A percentile compares a stretch with the other conserved stretches of the same genome.
phyloP scores from a whole-genome alignment of 2,888 invertebrate species.

The Drosophila phalerata region DNA sequence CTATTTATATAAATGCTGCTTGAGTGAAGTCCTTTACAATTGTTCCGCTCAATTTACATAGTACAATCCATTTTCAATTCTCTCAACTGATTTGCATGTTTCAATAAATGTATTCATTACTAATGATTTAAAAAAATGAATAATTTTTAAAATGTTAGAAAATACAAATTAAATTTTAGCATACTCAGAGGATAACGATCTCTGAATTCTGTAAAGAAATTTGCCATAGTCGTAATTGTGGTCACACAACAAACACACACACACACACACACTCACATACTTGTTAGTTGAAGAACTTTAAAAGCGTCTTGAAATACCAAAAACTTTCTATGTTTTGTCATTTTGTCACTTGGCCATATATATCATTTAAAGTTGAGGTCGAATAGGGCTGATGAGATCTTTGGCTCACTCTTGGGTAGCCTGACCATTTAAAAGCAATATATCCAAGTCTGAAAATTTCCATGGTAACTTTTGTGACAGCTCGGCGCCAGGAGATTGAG shows the following conservation, averaged over 20 bases:
- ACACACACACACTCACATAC: neutral
- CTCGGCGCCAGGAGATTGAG: neutral
- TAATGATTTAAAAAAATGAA: neutral
- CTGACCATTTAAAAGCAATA: conserved; percentile 36
- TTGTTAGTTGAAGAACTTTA: neutral
- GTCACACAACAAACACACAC: conserved; percentile 3
- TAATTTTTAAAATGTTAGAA: neutral
- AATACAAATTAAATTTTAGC: neutral
- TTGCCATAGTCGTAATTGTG: conserved; percentile 14
- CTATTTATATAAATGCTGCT: neutral
- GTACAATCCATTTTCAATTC: neutral
- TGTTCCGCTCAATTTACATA: conserved; percentile 6
- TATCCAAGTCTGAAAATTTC: conserved; percentile 31
- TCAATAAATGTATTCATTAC: neutral
- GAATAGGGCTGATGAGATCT: neutral
- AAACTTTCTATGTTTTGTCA: conserved; percentile 9
- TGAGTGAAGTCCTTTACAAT: neutral
- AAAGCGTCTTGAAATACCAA: conserved; percentile 3
- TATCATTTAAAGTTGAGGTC: neutral
- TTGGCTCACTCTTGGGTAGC: neutral
- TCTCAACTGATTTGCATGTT: neutral
- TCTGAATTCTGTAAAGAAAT: too few species aligned
- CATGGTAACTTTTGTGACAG: conserved; percentile 55
- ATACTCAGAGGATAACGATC: neutral
- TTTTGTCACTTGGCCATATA: conserved; percentile 13